Evolutionary conservation across 2,888 invertebrate species (phyloP).

Genomic region (Seladonia tumulorum): DNA sequence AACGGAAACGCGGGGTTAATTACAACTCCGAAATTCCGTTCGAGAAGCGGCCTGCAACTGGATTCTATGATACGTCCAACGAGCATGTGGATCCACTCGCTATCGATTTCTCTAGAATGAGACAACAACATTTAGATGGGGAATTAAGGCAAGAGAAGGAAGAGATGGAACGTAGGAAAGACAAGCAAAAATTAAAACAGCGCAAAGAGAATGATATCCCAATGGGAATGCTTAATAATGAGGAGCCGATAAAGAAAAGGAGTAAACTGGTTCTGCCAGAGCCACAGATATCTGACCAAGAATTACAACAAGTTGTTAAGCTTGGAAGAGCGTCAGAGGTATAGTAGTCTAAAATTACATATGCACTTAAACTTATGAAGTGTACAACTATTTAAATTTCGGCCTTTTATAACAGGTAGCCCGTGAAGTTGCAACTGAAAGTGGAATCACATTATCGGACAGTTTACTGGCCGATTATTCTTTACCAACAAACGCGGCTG

Average conservation of each 20-base stretch:
- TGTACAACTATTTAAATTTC: neutral
- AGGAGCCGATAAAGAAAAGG: constrained; percentile 95
- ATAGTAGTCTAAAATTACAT: constrained; percentile 8
- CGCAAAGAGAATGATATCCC: constrained; percentile 98
- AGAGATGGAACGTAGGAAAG: constrained; percentile 96
- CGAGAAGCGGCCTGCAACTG: constrained; percentile 95
- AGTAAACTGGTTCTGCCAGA: constrained; percentile 98
- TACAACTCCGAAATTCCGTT: constrained; percentile 99
- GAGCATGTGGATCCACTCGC: constrained; percentile 95
- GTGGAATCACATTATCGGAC: constrained; percentile 91
- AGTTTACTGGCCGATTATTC: constrained; percentile 96
- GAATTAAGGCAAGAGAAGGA: constrained; percentile 96
- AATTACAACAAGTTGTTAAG: constrained; percentile 96
- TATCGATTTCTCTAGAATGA: constrained; percentile 94
- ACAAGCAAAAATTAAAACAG: constrained; percentile 97
- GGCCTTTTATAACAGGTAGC: constrained; percentile 86
- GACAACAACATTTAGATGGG: constrained; percentile 97
- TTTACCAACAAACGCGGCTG: constrained; percentile 88
- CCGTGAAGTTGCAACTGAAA: constrained; percentile 93
- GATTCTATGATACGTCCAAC: constrained; percentile 97
- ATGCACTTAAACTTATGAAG: neutral
- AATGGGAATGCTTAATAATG: constrained; percentile 93
- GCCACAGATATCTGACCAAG: constrained; percentile 98
- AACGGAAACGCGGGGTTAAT: constrained; percentile 96
- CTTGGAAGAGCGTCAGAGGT: constrained; percentile 94